These are phyloP conservation scores for Malurus leucopterus DNA, from an alignment of 2,797 vertebrate genomes.

Conservation along the genomic window DNA sequence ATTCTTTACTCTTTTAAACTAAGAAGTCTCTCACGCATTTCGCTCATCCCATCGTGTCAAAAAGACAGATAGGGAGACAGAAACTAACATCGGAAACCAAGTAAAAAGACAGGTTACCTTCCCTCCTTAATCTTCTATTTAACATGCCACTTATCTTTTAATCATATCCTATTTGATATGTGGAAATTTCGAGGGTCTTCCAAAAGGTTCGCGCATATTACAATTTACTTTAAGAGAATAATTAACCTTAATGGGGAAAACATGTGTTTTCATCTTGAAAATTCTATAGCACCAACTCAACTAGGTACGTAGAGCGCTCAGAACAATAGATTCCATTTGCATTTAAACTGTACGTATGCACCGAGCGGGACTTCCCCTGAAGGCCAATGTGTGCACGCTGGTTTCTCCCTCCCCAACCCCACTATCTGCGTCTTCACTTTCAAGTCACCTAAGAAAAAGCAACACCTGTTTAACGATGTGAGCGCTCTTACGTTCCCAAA, in stretches of 20 bases:
- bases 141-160: not conserved
- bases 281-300: not conserved
- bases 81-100: not conserved
- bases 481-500: not conserved
- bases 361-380: not conserved
- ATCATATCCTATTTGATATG: not conserved
- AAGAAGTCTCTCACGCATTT: not conserved
- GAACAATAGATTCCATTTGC: not conserved
- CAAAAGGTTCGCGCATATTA: not conserved
- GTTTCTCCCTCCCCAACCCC: not conserved
- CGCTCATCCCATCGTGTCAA: not conserved
- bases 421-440: not conserved
- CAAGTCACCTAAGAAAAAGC: not conserved
- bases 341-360: not conserved
- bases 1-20: not conserved
- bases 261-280: not conserved
- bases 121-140: not conserved
- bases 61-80: not conserved
- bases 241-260: not conserved
- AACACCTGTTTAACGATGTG: rapidly evolving
- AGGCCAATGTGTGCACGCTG: not conserved
- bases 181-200: not conserved
- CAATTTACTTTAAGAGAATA: not conserved
- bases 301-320: not conserved
- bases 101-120: not conserved